A percentile compares a stretch with the other conserved stretches of the same genome.
Conservation (phyloP, 2,888 invertebrate species). For the Rhimphoctona megacephalus region DNA sequence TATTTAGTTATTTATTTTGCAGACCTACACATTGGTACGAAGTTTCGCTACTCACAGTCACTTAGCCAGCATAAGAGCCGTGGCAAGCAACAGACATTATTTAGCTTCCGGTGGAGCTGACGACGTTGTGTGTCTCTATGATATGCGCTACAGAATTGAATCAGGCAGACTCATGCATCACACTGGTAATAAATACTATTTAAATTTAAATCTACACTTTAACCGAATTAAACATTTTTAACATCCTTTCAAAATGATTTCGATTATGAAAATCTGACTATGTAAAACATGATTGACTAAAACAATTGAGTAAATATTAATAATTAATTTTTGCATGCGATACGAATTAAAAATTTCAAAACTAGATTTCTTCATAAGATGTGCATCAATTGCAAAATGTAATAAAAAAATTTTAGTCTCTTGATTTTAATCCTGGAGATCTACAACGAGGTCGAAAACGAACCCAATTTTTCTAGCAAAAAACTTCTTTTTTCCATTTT, state of each 20-base stretch:
- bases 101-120: constrained; percentile 96
- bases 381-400: neutral
- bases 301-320: no score
- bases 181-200: constrained; percentile 86
- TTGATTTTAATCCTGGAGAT: no score
- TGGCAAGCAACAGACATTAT: constrained; percentile 90
- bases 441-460: no score
- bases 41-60: constrained; percentile 96
- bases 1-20: constrained; percentile 46
- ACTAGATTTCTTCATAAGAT: neutral
- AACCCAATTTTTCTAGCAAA: no score
- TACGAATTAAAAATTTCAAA: neutral
- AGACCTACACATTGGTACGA: constrained; percentile 88
- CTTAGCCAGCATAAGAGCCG: constrained; percentile 91
- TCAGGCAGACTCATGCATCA: constrained; percentile 93
- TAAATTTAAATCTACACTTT: neutral
- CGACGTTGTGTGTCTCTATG: constrained; percentile 94
- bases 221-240: neutral
- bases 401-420: neutral
- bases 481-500: no score
- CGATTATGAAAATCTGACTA: neutral
- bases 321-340: no score
- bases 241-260: neutral
- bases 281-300: no score
- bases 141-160: constrained; percentile 92